Percentiles rank a stretch among this genome's conserved stretches.
Evolutionary conservation across 2,888 invertebrate genomes (phyloP).

Genomic region (Listrodromus nycthemerus): DNA sequence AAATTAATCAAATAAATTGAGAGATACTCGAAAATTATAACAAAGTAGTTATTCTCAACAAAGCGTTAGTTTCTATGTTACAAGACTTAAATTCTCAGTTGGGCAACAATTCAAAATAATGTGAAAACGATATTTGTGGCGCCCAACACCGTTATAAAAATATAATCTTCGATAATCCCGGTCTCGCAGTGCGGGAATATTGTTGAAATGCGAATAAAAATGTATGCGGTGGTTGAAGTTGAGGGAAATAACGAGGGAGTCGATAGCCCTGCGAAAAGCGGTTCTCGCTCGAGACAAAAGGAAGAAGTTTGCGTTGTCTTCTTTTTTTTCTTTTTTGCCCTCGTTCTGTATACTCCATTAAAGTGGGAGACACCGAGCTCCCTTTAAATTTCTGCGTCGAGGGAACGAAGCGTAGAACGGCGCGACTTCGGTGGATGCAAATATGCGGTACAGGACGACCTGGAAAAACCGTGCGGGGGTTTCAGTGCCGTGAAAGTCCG

Average conservation of each 20-base stretch:
- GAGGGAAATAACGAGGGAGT: slow-evolving; percentile 39
- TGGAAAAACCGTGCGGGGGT: slow-evolving; percentile 24
- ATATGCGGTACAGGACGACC: slow-evolving; percentile 29
- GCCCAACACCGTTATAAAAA: background rate
- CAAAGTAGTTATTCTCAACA: too few relatives aligned
- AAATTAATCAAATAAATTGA: too few relatives aligned
- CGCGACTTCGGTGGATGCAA: slow-evolving; percentile 45
- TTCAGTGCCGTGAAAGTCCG: slow-evolving; percentile 60
- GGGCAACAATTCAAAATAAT: too few relatives aligned
- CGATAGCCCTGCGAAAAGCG: background rate
- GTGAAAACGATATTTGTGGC: too few relatives aligned
- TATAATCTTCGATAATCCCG: too few relatives aligned
- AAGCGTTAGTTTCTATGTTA: too few relatives aligned
- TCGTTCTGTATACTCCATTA: slow-evolving; percentile 8
- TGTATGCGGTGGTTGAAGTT: background rate
- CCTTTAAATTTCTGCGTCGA: slow-evolving; percentile 50
- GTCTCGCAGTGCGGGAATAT: background rate
- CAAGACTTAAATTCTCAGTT: too few relatives aligned
- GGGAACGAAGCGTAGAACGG: background rate
- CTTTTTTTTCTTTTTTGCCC: background rate
- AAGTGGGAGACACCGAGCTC: slow-evolving; percentile 19
- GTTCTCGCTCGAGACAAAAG: background rate
- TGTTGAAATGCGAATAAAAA: slow-evolving; percentile 23
- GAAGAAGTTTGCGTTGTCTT: background rate
- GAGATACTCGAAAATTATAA: too few relatives aligned